Base-by-base conservation (phyloP, 35 echinoderm and acorn worm species). In the Apostichopus parvimensis region DNA sequence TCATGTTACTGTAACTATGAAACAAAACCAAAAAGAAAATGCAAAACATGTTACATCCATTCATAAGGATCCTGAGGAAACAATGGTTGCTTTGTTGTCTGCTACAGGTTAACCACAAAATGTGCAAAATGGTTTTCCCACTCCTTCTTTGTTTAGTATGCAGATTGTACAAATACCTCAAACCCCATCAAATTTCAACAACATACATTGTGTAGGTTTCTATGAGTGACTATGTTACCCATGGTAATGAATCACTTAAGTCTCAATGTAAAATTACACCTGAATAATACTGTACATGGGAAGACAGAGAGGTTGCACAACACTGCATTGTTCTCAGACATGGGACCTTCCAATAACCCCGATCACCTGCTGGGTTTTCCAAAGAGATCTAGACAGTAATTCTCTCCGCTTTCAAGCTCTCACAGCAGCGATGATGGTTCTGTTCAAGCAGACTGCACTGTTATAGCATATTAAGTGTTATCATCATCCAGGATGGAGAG, bases 261-360 rank as follows among this genome's bases (percentile, higher is more conserved):
- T 55, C 14, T 9, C 10, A 60, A 84, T 6, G 81, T 84, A 84
- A 84, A 84, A 54, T 84, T 84, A 84, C 81, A 84, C 81, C 81
- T 84, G 54, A 84, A 59, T 84, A 55, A 53, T 84, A 25, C 10
- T 13, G 9, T 59, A 84, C 3, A 45, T 45, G 15, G 81, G 4
- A 25, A 1, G 52, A 14, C 25, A 2, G 17, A 20, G 52, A 13
- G 5, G 23, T n/a, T 14, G 53, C 81, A 84, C 81, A 84, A 60
- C 54, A 84, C 21, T n/a, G 81, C 81, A 84, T 84, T 84, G 81
- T 84, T 84, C 81, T 84, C 54, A 7, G 15, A 22, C 20, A 12
- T 6, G 17, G 20, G 81, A 84, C 81, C 81, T 84, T 11, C 58
- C 54, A 17, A 84, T 60, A 59, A 84, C 81, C 81, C 81, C 15